Base-by-base conservation (phyloP, 2,113 vertebrate species). In the Ciconia boyciana region DNA sequence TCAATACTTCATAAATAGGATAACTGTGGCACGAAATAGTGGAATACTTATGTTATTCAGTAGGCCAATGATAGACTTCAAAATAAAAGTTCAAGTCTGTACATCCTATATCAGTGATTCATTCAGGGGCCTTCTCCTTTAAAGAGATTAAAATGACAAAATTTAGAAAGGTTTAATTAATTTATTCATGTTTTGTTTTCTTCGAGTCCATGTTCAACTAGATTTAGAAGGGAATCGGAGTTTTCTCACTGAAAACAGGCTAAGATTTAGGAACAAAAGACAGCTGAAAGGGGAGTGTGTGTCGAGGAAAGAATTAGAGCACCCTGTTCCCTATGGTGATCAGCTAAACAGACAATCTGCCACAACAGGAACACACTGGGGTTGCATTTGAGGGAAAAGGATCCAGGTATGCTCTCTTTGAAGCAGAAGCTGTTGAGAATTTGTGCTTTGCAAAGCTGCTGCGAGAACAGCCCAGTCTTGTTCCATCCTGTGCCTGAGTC, bases 291-390 rank as follows among this genome's bases (percentile, higher is more conserved):
- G 6, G 4, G 16, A 32, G 3, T 7, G 8, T 16, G 3, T 44
- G 7, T 48, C 46, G 31, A 20, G 41, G 41, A 39, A 48, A 74
- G 62, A 24, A 46, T 24, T 5, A 36, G 49, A 83, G 32, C 10
- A 34, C 12, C 2, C 34, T 46, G 29, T 16, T 88, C 31, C 60
- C 49, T 21, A 13, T 1, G 1, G 39, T 0, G 1, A 80, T 60
- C 55, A 83, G n/a, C 31, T 83, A 29, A 34, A 48, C 16, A 70
- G 36, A 12, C 55, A 68, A 12, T 13, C 22, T 74, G 10, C 19
- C 58, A 78, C 60, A 77, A 75, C 8, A 87, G 44, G 41, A 64
- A 71, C 41, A 9, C 20, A 21, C 5, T 0, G 1, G 25, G 19
- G 36, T 65, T 80, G 18, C 31, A 6, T 44, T 43, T 65, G 3